Base-by-base conservation (phyloP, 1,140 invertebrate species). In the Lerema accius region DNA sequence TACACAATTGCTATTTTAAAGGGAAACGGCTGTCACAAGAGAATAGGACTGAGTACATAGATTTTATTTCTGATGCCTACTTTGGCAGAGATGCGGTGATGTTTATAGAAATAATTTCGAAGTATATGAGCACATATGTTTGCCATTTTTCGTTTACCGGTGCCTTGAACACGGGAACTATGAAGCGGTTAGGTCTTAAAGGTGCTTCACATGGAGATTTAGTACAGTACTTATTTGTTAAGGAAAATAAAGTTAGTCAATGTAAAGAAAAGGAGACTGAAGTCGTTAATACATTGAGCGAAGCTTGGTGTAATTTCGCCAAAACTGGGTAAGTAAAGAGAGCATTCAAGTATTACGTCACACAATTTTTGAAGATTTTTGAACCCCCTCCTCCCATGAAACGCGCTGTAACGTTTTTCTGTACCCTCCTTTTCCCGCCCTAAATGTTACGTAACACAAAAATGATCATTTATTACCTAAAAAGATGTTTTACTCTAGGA, bases 231-330 rank as follows among this genome's bases (percentile, higher is more conserved):
- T 71, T 94, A 10, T 95, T 94, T 56, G 90, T 91, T 77, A 80
- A 92, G 49, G 83, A 89, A 1, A 78, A 40, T 26, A 87, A 90
- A 58, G 76, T 84, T 6, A 71, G 84, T 10, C 73, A 73, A 40
- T 78, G 75, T 15, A 68, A 45, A 2, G 78, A 84, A 1, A 82
- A 76, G 23, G 75, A 88, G 61, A 71, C 80, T 42, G 66, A 70
- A 23, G 73, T 89, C 13, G 62, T 78, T 4, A 42, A 73, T 40
- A 69, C 67, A n/a, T 80, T 96, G 65, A 93, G 93, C 0, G 89
- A 84, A n/a, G 67, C 94, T 5, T 95, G 94, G 94, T 91, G 92
- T 1, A 95, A 95, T 81, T 96, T 96, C 71, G 94, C 94, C 0
- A 92, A 88, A 73, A 91, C 86, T 50, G 93, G 94, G 95, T 95